Percentiles rank a stretch among this genome's conserved stretches.
Conservation (phyloP, 2,797 vertebrate genomes). For the Thaleichthys pacificus region DNA sequence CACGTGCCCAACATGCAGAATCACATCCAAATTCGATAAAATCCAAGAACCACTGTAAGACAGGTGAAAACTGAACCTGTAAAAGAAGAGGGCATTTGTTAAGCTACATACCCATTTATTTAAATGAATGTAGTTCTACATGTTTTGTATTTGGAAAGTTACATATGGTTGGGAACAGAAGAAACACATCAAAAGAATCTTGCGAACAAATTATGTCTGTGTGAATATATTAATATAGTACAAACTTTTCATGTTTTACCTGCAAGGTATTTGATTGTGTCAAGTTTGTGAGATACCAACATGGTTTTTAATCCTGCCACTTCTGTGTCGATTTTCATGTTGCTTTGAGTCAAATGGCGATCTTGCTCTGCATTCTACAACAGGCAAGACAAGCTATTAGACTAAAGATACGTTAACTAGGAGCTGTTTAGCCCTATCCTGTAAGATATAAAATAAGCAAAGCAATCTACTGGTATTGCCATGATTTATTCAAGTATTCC, state of each 20-base stretch:
- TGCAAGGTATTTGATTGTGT: slow-evolving; percentile 96
- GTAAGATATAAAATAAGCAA: too few species aligned
- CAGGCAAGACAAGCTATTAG: slow-evolving; percentile 15
- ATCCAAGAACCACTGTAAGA: slow-evolving; percentile 92
- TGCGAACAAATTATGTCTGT: too few species aligned
- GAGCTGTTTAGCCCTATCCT: too few species aligned
- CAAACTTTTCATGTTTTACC: slow-evolving; percentile 70
- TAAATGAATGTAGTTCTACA: too few species aligned
- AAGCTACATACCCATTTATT: neutral
- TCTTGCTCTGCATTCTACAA: slow-evolving; percentile 87
- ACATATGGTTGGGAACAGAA: neutral
- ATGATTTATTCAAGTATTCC: too few species aligned
- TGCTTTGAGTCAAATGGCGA: slow-evolving; percentile 84
- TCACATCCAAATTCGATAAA: slow-evolving; percentile 94
- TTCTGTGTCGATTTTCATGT: slow-evolving; percentile 95
- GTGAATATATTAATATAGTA: neutral
- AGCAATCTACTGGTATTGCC: too few species aligned
- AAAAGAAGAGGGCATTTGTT: slow-evolving; percentile 39
- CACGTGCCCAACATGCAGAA: neutral
- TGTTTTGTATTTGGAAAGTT: neutral
- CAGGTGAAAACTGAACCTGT: slow-evolving; percentile 95
- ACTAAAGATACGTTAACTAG: too few species aligned
- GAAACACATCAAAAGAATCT: neutral
- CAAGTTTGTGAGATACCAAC: slow-evolving; percentile 94
- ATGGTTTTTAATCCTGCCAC: slow-evolving; percentile 95